Evolutionary conservation across 2,113 vertebrate genomes (phyloP).

Genomic region (Thamnophis sirtalis): DNA sequence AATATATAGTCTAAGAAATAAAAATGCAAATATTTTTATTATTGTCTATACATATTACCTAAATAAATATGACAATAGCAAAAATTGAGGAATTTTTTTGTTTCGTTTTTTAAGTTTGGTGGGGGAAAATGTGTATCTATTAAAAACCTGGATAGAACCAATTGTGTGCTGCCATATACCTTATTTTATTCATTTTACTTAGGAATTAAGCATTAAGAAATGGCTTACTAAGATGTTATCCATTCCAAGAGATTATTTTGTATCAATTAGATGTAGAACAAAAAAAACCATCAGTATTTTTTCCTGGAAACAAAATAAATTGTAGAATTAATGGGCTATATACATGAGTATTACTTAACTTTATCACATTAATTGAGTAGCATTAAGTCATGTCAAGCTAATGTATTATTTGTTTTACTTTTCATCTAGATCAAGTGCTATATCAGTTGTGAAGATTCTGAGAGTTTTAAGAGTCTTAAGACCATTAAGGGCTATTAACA

Average conservation of each 20-base stretch:
- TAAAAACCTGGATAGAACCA: not conserved
- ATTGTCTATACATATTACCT: not conserved
- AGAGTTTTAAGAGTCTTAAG: constrained; percentile 92
- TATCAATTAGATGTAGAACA: not conserved
- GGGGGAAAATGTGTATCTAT: not conserved
- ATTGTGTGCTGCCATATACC: not conserved
- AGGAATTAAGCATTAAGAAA: not conserved
- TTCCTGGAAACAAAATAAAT: not conserved
- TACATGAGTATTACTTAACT: not conserved
- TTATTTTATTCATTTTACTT: not conserved
- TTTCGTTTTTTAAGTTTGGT: not conserved
- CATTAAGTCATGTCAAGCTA: constrained; percentile 14
- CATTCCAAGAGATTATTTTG: not conserved
- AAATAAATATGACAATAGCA: not conserved
- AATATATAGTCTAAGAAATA: not conserved
- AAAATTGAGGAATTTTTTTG: not conserved
- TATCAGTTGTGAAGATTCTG: constrained; percentile 98
- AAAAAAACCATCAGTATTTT: accelerated
- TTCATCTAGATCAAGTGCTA: constrained; percentile 87
- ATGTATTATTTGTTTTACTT: constrained; percentile 1
- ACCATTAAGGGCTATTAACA: constrained; percentile 95
- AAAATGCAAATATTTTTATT: not conserved
- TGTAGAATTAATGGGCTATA: not conserved
- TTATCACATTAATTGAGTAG: not conserved
- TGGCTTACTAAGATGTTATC: not conserved